A percentile compares a stretch with the other conserved stretches of the same genome.
These are phyloP conservation scores for Phrynosoma blainvillii DNA, from an alignment of 2,113 vertebrate genomes.

Conservation along the genomic window DNA sequence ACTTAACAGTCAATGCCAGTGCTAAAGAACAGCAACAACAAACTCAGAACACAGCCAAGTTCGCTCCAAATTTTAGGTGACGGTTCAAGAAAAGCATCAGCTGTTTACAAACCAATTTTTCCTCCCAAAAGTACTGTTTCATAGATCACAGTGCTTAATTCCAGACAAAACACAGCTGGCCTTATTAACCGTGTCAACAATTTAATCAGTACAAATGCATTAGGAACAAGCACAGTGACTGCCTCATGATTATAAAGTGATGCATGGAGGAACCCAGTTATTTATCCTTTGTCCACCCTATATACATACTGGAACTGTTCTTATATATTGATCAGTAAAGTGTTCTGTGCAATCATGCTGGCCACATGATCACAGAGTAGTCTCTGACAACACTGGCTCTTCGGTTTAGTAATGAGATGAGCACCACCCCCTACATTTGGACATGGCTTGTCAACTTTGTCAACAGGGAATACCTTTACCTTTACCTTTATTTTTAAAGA, in stretches of 20 bases:
- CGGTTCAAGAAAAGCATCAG: background rate
- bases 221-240: background rate
- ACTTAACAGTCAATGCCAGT: background rate
- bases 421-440: too few relatives aligned
- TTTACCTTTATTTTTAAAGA: too few relatives aligned
- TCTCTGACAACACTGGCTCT: too few relatives aligned
- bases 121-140: background rate
- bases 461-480: too few relatives aligned
- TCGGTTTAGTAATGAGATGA: too few relatives aligned
- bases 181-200: background rate
- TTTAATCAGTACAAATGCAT: rapidly evolving
- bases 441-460: too few relatives aligned
- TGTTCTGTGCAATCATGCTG: too few relatives aligned
- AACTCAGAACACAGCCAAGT: background rate
- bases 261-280: background rate
- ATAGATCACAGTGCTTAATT: background rate
- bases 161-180: constrained; percentile 40
- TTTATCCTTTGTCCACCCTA: background rate
- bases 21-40: background rate
- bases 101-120: background rate
- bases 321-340: background rate
- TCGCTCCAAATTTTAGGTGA: background rate
- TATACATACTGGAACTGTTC: background rate
- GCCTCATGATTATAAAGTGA: rapidly evolving
- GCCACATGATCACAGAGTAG: too few relatives aligned